Percentiles rank a stretch among this genome's conserved stretches.
Conservation (phyloP, 2,113 vertebrate genomes). For the Malaclemys terrapin region DNA sequence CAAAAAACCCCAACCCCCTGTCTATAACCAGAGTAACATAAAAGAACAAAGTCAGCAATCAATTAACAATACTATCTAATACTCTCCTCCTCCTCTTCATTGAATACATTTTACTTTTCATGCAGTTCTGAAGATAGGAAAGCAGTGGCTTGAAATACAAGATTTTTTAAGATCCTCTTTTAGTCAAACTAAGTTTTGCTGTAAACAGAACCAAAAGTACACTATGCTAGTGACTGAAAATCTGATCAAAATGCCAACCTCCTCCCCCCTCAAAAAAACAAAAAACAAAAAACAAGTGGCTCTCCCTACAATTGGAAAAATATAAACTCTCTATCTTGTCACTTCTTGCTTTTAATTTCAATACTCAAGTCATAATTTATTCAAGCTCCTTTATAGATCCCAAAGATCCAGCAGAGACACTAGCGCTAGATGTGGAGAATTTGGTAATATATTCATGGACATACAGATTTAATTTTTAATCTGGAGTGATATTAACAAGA, state of each 20-base stretch:
- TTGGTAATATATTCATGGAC: not conserved
- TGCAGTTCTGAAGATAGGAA: constrained; percentile 14
- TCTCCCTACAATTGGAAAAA: not conserved
- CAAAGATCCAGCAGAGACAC: not conserved
- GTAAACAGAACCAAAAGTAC: not conserved
- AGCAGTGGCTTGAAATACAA: not conserved
- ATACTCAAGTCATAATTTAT: not conserved
- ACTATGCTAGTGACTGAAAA: not conserved
- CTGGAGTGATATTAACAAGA: not conserved
- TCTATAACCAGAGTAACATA: not conserved
- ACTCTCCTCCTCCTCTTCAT: not conserved
- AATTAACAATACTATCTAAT: constrained; percentile 5
- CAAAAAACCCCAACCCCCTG: not conserved
- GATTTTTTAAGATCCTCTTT: constrained; percentile 26
- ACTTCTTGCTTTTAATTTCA: constrained; percentile 21
- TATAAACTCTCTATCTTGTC: not conserved
- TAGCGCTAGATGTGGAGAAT: not conserved
- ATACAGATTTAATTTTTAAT: not conserved
- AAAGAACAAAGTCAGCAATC: not conserved
- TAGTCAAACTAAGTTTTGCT: not conserved
- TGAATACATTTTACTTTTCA: not conserved
- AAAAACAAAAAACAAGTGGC: not conserved
- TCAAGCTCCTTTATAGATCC: not conserved
- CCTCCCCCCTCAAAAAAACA: too few species aligned
- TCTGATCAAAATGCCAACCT: not conserved